phyloP scores from a whole-genome alignment of 2,113 vertebrate genomes.

The Heteronetta atricapilla region DNA sequence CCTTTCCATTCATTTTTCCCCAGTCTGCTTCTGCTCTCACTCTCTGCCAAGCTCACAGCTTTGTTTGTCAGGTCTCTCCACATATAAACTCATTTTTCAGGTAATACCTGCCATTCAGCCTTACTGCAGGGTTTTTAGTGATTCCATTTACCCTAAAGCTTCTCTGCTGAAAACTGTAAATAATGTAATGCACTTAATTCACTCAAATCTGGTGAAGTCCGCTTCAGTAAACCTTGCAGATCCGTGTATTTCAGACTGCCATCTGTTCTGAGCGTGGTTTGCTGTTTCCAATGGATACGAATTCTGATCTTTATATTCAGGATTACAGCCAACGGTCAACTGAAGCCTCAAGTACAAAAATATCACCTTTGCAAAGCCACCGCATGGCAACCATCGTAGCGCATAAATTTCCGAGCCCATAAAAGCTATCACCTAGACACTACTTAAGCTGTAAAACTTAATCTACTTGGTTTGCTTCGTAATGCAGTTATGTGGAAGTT shows the following conservation, averaged over 20 bases:
- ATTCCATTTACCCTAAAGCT: background rate
- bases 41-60: background rate
- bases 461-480: background rate
- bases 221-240: background rate
- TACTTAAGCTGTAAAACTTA: background rate
- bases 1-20: background rate
- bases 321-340: background rate
- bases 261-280: background rate
- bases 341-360: background rate
- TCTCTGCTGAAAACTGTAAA: background rate
- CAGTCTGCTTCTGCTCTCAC: background rate
- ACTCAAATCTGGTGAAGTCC: background rate
- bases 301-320: background rate
- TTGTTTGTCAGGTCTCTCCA: background rate
- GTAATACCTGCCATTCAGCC: background rate
- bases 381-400: background rate
- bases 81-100: background rate
- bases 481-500: background rate
- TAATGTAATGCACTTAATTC: background rate
- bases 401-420: background rate
- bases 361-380: background rate
- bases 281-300: conserved; percentile 1
- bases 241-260: background rate
- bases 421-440: background rate
- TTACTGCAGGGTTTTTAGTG: background rate